These are phyloP conservation scores for Pseudoatta argentina DNA, from an alignment of 1,140 invertebrate genomes.

Conservation along the genomic window DNA sequence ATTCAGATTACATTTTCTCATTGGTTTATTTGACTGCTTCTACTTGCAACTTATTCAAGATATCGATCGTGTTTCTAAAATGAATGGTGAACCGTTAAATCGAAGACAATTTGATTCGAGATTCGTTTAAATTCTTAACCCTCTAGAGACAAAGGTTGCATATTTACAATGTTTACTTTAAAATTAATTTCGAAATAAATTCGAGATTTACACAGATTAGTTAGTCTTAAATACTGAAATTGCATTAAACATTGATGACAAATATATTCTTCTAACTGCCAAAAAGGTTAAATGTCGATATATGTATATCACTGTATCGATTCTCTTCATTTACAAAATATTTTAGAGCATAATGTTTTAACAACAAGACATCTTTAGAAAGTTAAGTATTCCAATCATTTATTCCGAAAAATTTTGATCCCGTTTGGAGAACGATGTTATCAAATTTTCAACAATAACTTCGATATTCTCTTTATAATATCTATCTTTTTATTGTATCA, in stretches of 20 bases:
- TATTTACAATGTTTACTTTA: too few relatives aligned
- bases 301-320: too few relatives aligned
- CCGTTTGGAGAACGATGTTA: neutral
- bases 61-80: neutral
- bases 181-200: too few relatives aligned
- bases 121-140: neutral
- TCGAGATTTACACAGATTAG: too few relatives aligned
- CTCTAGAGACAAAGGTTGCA: too few relatives aligned
- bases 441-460: neutral
- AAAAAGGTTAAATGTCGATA: too few relatives aligned
- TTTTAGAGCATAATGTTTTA: too few relatives aligned
- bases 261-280: too few relatives aligned
- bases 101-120: neutral
- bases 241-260: too few relatives aligned
- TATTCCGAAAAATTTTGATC: neutral
- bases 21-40: neutral
- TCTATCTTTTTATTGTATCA: neutral
- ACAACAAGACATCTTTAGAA: too few relatives aligned
- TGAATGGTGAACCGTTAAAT: neutral
- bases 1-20: slow-evolving; percentile 19
- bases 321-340: too few relatives aligned
- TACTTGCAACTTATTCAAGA: slow-evolving; percentile 5
- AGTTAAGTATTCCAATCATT: neutral
- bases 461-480: neutral
- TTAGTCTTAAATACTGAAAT: too few relatives aligned